phyloP scores from a whole-genome alignment of 2,888 invertebrate species.

The Blastobasis adustella region DNA sequence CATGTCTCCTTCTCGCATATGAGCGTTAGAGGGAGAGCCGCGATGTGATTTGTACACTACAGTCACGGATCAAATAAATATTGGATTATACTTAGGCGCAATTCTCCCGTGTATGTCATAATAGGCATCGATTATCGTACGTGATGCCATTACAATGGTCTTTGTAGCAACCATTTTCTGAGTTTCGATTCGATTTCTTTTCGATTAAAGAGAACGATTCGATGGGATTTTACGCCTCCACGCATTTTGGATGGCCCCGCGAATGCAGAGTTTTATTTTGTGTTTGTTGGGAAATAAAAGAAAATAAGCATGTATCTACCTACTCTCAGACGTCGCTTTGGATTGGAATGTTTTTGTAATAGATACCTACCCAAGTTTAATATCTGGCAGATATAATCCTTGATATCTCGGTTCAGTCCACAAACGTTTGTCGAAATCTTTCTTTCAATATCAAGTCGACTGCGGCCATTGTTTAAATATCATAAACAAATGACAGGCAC shows the following conservation, averaged over 20 bases:
- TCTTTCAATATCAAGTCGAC: no score
- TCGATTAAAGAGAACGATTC: conserved; percentile 57
- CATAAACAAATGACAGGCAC: no score
- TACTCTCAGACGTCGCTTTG: not conserved
- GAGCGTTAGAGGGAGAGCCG: no score
- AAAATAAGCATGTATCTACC: not conserved
- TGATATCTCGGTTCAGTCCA: no score
- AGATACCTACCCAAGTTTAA: no score
- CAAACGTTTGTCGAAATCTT: no score
- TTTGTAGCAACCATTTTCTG: conserved; percentile 51
- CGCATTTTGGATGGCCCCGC: conserved; percentile 33
- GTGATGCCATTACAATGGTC: conserved; percentile 70
- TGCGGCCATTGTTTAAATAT: no score
- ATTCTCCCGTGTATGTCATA: conserved; percentile 69
- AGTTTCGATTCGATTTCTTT: conserved; percentile 61
- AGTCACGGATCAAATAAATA: conserved; percentile 67
- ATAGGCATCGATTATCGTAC: conserved; percentile 68
- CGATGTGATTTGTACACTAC: conserved; percentile 24
- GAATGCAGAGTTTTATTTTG: conserved; percentile 19
- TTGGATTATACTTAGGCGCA: conserved; percentile 73
- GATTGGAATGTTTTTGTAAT: no score
- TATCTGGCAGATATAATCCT: no score
- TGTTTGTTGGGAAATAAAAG: no score
- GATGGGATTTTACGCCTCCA: conserved; percentile 50
- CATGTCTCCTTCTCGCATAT: conserved; percentile 12